A percentile compares a stretch with the other conserved stretches of the same genome.
phyloP scores from a whole-genome alignment of 2,113 vertebrate species.

The Prionailurus viverrinus region DNA sequence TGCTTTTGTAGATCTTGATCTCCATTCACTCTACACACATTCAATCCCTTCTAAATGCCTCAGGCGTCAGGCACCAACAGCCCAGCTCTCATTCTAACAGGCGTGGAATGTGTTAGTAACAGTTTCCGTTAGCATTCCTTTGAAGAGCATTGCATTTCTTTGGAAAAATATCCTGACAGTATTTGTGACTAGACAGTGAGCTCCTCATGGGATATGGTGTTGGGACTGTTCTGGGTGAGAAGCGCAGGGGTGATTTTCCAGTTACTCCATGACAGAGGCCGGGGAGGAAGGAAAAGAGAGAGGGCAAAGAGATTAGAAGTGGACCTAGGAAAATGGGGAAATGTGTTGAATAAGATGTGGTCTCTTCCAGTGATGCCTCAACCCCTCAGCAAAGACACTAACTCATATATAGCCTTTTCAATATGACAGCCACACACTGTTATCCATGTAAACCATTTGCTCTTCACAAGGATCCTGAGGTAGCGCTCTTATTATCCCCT shows the following conservation, averaged over 20 bases:
- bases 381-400: background rate
- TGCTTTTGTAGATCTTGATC: background rate
- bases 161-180: background rate
- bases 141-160: background rate
- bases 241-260: background rate
- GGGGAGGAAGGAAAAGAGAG: background rate
- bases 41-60: background rate
- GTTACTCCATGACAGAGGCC: background rate
- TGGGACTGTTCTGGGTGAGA: background rate
- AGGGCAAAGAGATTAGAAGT: background rate
- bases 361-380: background rate
- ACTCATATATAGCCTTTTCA: background rate
- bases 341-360: background rate
- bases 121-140: background rate
- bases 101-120: background rate
- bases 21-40: background rate
- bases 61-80: background rate
- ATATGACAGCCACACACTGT: background rate
- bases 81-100: background rate
- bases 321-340: background rate
- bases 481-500: background rate
- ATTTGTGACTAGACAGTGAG: background rate
- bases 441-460: background rate
- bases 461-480: background rate
- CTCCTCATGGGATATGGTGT: background rate